These are phyloP conservation scores for Calyptommatus sinebrachiatus DNA, from an alignment of 2,113 vertebrate genomes.

Conservation along the genomic window DNA sequence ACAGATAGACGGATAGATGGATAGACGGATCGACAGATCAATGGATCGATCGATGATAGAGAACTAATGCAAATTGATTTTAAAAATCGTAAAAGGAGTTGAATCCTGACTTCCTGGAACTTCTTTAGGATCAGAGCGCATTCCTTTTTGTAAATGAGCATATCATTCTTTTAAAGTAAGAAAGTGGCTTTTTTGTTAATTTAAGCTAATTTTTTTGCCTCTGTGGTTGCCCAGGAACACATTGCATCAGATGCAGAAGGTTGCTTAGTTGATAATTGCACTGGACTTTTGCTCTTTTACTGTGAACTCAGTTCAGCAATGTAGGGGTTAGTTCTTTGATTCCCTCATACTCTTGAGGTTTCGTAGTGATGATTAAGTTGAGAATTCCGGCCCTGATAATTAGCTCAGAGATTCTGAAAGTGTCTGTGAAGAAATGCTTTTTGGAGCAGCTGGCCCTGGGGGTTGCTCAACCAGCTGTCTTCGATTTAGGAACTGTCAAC, in stretches of 20 bases:
- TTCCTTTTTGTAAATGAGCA: slow-evolving; percentile 21
- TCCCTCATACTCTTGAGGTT: slow-evolving; percentile 66
- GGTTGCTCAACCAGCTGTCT: slow-evolving; percentile 69
- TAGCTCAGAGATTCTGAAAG: slow-evolving; percentile 77
- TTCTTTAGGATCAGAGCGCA: slow-evolving; percentile 49
- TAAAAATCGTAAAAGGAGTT: slow-evolving; percentile 46
- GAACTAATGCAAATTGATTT: slow-evolving; percentile 15
- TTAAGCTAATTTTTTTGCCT: slow-evolving; percentile 40
- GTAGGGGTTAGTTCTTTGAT: slow-evolving; percentile 74
- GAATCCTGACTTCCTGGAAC: slow-evolving; percentile 35
- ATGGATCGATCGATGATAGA: no score
- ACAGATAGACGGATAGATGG: no score
- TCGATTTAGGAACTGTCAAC: slow-evolving; percentile 63
- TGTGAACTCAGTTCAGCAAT: slow-evolving; percentile 53
- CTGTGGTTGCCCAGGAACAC: slow-evolving; percentile 16
- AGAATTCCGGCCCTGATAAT: slow-evolving; percentile 78
- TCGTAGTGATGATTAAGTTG: slow-evolving; percentile 75
- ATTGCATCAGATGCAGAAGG: slow-evolving; percentile 24
- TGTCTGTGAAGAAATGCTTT: slow-evolving; percentile 60
- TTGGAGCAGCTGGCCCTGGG: slow-evolving; percentile 67
- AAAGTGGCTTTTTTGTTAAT: slow-evolving; percentile 38
- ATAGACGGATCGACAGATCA: no score
- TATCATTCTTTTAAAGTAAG: slow-evolving; percentile 4
- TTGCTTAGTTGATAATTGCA: slow-evolving; percentile 41
- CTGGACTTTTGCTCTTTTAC: slow-evolving; percentile 52